Base-by-base conservation (phyloP, 2,797 vertebrate genomes). In the Babyrousa celebensis region DNA sequence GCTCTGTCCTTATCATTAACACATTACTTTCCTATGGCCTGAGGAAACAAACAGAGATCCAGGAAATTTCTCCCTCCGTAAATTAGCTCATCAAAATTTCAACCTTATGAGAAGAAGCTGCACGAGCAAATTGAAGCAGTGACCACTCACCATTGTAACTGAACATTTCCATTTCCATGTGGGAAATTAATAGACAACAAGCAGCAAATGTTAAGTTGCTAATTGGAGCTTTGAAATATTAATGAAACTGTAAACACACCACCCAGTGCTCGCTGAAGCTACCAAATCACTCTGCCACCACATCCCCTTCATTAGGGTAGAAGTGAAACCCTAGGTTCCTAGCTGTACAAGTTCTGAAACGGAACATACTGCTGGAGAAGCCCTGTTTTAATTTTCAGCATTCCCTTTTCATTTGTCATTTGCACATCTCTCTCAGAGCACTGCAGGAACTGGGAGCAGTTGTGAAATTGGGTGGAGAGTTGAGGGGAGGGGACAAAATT, bases 151-250 rank as follows among this genome's bases (percentile, higher is more conserved):
- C 62, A 36, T 43, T 93, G 14, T 94, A 60, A 60, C 56, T 82
- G 43, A 94, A 14, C 18, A 23, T 94, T 96, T 96, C 82, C 85
- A 82, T 79, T 96, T 92, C 82, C 70, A 43, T 3, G 3, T 52
- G 82, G 74, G 94, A 95, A 94, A 86, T 89, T 89, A 97, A 91
- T 88, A 92, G 85, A 87, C 90, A 90, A 58, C 29, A 77, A 88
- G 71, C 70, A 78, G 52, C 80, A 89, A 95, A 74, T 54, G 6
- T 89, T 88, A 91, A 92, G 40, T 77, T 94, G 67, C 89, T 94
- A 95, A 91, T 89, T 95, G 84, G 89, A 93, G 79, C 85, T 97
- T 70, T 94, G 74, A 91, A 95, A 96, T 89, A 82, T 77, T 84
- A 96, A 60, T 78, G 67, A 78, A 71, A 86, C 71, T 94, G 21